phyloP scores from a whole-genome alignment of 2,113 vertebrate species.

The Equus quagga region DNA sequence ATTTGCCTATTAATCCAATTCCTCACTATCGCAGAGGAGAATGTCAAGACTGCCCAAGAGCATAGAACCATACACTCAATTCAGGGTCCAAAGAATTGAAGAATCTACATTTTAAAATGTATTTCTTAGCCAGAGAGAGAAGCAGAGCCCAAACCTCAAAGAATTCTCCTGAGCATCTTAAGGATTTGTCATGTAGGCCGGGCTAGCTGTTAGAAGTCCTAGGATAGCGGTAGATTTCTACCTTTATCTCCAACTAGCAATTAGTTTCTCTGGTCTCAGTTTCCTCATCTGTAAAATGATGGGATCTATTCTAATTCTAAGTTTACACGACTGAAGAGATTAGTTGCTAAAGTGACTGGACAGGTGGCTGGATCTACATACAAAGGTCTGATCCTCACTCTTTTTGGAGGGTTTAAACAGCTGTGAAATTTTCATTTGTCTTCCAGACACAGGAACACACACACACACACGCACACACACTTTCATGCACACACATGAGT shows the following conservation, averaged over 20 bases:
- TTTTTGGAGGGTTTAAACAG: conserved; percentile 9
- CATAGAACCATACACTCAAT: neutral
- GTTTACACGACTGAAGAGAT: neutral
- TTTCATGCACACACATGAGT: neutral
- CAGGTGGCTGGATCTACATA: neutral
- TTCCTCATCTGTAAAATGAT: neutral
- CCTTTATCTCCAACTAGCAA: neutral
- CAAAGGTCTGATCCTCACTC: neutral
- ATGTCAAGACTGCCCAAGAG: neutral
- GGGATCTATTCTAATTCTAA: neutral
- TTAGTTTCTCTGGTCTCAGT: neutral
- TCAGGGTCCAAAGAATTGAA: neutral
- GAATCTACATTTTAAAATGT: conserved; percentile 1
- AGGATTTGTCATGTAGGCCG: neutral
- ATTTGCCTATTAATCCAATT: neutral
- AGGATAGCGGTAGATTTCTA: neutral
- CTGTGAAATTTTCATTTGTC: neutral
- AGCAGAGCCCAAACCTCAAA: neutral
- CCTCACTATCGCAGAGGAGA: neutral
- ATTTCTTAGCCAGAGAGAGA: neutral
- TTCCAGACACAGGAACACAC: neutral
- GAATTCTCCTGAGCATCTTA: neutral
- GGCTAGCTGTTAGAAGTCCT: neutral
- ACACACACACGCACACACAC: neutral
- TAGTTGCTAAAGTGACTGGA: neutral